These are phyloP conservation scores for Myrmecophaga tridactyla DNA, from an alignment of 2,113 vertebrate species.

Conservation along the genomic window DNA sequence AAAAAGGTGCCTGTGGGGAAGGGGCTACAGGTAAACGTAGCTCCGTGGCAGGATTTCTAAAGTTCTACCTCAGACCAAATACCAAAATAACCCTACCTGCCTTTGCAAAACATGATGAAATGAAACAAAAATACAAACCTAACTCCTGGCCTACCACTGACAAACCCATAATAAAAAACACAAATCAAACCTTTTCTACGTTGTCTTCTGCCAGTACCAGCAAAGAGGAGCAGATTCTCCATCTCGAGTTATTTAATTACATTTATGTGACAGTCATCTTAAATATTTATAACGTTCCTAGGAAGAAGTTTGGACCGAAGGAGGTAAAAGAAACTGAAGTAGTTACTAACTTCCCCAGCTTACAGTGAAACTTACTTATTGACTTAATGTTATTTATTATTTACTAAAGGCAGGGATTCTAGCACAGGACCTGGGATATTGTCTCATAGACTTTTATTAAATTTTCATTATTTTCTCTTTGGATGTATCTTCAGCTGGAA, in stretches of 20 bases:
- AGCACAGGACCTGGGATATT: neutral
- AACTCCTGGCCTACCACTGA: neutral
- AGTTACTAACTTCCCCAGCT: neutral
- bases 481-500: neutral
- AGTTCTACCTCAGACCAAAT: neutral
- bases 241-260: neutral
- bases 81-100: neutral
- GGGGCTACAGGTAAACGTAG: neutral
- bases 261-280: neutral
- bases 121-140: neutral
- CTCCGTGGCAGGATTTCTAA: neutral
- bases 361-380: neutral
- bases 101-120: neutral
- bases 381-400: neutral
- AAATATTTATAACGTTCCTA: neutral
- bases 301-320: neutral
- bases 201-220: neutral
- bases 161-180: neutral
- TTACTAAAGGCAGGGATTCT: neutral
- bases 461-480: neutral
- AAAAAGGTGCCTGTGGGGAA: neutral
- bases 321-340: conserved; percentile 1
- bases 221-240: neutral
- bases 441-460: neutral
- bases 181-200: neutral